Evolutionary conservation across 2,888 invertebrate species (phyloP).

Genomic region (Sesia bembeciformis): DNA sequence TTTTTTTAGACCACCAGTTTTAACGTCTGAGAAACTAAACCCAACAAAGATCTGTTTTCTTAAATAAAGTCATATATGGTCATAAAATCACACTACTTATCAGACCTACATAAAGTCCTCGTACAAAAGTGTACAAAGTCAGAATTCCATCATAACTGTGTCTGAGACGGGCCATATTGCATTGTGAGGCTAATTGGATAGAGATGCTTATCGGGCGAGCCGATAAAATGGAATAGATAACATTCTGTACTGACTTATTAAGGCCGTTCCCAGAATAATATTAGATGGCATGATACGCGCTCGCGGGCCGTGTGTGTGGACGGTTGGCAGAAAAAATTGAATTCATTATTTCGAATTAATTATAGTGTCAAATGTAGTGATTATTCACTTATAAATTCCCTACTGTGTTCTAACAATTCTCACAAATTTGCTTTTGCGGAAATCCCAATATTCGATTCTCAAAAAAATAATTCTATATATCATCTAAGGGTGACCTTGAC

Average conservation of each 20-base stretch:
- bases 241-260: slow-evolving; percentile 77
- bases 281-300: slow-evolving; percentile 67
- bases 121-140: slow-evolving; percentile 16
- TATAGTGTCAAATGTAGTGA: not conserved
- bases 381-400: too few relatives aligned
- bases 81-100: too few relatives aligned
- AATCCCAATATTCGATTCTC: too few relatives aligned
- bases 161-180: slow-evolving; percentile 66
- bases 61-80: too few relatives aligned
- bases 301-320: slow-evolving; percentile 45
- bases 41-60: too few relatives aligned
- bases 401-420: too few relatives aligned
- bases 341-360: not conserved
- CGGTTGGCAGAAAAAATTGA: slow-evolving; percentile 31
- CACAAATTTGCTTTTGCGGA: too few relatives aligned
- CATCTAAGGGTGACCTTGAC: too few relatives aligned
- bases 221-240: slow-evolving; percentile 75
- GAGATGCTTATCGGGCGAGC: slow-evolving; percentile 63
- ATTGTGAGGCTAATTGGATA: slow-evolving; percentile 74
- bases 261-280: slow-evolving; percentile 77
- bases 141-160: slow-evolving; percentile 52
- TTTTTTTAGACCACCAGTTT: too few relatives aligned
- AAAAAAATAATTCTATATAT: too few relatives aligned
- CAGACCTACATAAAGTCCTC: not conserved
- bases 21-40: too few relatives aligned